These are phyloP conservation scores for Acrocera orbiculus DNA, from an alignment of 2,888 invertebrate species.

Conservation along the genomic window DNA sequence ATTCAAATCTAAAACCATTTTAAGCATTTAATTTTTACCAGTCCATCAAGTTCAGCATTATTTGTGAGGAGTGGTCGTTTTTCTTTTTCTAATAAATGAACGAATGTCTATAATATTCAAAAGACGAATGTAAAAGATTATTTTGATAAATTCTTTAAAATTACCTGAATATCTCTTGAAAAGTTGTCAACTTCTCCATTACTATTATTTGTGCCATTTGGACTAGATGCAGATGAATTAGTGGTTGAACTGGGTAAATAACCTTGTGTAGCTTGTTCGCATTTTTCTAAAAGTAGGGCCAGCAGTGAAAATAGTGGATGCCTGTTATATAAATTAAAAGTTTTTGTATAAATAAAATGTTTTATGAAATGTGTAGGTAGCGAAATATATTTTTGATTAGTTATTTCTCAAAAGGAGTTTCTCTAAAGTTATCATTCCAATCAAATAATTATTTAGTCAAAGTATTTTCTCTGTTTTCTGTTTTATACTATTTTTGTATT, in stretches of 20 bases:
- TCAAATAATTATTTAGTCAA: no score
- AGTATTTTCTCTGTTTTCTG: no score
- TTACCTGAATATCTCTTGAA: slow-evolving; percentile 16
- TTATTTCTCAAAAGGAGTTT: slow-evolving; percentile 1
- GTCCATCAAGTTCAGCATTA: slow-evolving; percentile 86
- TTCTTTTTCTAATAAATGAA: slow-evolving; percentile 76
- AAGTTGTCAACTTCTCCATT: slow-evolving; percentile 15
- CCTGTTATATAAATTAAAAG: no score
- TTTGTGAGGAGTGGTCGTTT: slow-evolving; percentile 71
- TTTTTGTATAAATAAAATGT: not conserved
- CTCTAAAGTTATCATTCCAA: no score
- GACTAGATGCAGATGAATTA: slow-evolving; percentile 56
- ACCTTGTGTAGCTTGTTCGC: slow-evolving; percentile 89
- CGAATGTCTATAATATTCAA: slow-evolving; percentile 47
- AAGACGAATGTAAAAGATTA: not conserved
- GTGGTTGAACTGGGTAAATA: slow-evolving; percentile 53
- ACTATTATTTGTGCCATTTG: slow-evolving; percentile 14
- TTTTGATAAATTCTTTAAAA: no score
- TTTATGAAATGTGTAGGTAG: not conserved
- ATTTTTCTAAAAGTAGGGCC: slow-evolving; percentile 84
- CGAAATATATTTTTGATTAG: not conserved
- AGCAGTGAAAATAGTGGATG: slow-evolving; percentile 88
- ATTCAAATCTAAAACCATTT: not conserved
- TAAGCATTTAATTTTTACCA: slow-evolving; percentile 40
- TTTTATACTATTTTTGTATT: no score